Evolutionary conservation across 2,888 invertebrate genomes (phyloP).

Genomic region (Choreutis nemorana): DNA sequence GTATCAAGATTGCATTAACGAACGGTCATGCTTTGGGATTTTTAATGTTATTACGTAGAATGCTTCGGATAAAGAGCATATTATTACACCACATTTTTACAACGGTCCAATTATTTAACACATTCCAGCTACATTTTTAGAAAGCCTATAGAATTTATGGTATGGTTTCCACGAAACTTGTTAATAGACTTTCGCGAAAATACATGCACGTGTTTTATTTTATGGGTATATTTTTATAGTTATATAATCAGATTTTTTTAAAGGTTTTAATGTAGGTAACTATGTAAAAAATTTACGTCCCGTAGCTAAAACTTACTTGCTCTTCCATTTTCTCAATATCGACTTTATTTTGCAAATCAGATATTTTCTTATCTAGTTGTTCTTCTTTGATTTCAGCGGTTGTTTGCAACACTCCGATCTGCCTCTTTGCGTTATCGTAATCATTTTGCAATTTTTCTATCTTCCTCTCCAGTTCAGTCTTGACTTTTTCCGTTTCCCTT

Average conservation of each 20-base stretch:
- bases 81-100: slow-evolving; percentile 10
- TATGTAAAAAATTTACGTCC: background rate
- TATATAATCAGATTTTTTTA: background rate
- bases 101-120: slow-evolving; percentile 23
- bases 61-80: slow-evolving; percentile 3
- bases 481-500: slow-evolving; percentile 21
- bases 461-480: slow-evolving; percentile 22
- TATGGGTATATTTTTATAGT: background rate
- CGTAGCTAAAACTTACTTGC: slow-evolving; percentile 16
- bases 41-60: slow-evolving; percentile 17
- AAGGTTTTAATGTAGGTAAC: background rate
- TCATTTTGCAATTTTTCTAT: slow-evolving; percentile 36
- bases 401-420: slow-evolving; percentile 24
- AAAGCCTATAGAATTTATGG: too few species aligned
- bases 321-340: slow-evolving; percentile 25
- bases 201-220: too few species aligned
- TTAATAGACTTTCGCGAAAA: too few species aligned
- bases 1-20: slow-evolving; percentile 9
- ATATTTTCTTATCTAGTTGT: slow-evolving; percentile 33
- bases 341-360: slow-evolving; percentile 30
- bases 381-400: slow-evolving; percentile 34
- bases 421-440: slow-evolving; percentile 31
- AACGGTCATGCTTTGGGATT: slow-evolving; percentile 23
- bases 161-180: too few species aligned
- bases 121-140: too few species aligned